Base-by-base conservation (phyloP, 1,140 invertebrate genomes). In the Alviniconcha marisindica region DNA sequence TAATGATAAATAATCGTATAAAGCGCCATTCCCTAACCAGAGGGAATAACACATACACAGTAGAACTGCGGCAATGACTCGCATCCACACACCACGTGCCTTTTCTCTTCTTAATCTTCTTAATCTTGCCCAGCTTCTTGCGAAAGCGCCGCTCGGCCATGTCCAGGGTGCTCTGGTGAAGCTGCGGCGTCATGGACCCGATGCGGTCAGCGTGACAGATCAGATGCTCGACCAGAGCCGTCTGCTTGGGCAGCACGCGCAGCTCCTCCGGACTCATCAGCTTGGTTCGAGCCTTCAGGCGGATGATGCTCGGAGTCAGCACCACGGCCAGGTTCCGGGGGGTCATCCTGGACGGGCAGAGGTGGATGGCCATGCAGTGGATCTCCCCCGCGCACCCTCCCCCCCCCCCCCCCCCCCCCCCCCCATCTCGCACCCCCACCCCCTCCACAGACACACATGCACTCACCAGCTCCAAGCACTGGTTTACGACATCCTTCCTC, bases 221-320 rank as follows among this genome's bases (percentile, higher is more conserved):
- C 38, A 80, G 78, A 31, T 80, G 40, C 36, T 80, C 78, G 1
- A 80, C n/a, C n/a, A 80, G 78, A 36, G 60, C 78, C 56, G 78
- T 80, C 78, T 80, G 78, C 5, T 21, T 28, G 24, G 78, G 78
- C 1, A 80, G 36, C 21, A 31, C 78, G 7, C 56, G 56, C 56
- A 80, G 24, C 60, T 80, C 78, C 24, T 44, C 56, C 0, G 33
- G 33, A 12, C 18, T 80, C 78, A 80, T 80, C 0, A 80, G 78
- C 24, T 80, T 80, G 60, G 31, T 69, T 21, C 60, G 36, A 40
- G 56, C 21, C 56, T 80, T 80, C n/a, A 80, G 56, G 33, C 56
- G 78, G 56, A 80, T 80, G 18, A 80, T n/a, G 56, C 78, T 80
- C 1, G 78, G 78, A 7, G 78, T 80, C 24, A 69, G 40, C 1